A percentile compares a stretch with the other conserved stretches of the same genome.
phyloP scores from a whole-genome alignment of 2,888 invertebrate species.

The Deilephila porcellus region DNA sequence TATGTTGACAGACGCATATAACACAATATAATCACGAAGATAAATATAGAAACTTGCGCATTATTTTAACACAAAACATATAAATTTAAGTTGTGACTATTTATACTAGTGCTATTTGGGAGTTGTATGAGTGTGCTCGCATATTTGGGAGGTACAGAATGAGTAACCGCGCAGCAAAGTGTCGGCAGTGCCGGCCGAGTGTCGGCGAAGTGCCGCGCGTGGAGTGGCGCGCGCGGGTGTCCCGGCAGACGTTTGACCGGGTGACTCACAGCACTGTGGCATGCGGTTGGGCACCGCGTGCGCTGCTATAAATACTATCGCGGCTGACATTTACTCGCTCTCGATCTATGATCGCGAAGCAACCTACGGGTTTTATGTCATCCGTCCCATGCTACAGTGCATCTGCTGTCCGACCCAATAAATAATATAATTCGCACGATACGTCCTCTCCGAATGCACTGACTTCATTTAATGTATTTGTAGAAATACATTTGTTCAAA shows the following conservation, averaged over 20 bases:
- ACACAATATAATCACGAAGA: neutral
- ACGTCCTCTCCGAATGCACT: slow-evolving; percentile 1
- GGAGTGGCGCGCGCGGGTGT: slow-evolving; percentile 61
- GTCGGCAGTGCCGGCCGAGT: neutral
- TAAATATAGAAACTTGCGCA: neutral
- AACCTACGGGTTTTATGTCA: slow-evolving; percentile 58
- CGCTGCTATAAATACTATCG: slow-evolving; percentile 75
- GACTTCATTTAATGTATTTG: slow-evolving; percentile 13
- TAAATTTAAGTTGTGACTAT: slow-evolving; percentile 35
- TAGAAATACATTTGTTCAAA: neutral
- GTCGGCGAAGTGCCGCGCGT: neutral
- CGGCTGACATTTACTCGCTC: slow-evolving; percentile 81
- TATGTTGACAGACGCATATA: neutral
- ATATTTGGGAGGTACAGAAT: slow-evolving; percentile 50
- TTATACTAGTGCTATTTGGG: slow-evolving; percentile 46
- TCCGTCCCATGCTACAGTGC: slow-evolving; percentile 31
- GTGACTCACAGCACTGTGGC: slow-evolving; percentile 71
- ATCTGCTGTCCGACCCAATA: slow-evolving; percentile 23
- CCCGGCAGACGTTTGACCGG: slow-evolving; percentile 73
- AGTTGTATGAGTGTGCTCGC: slow-evolving; percentile 52
- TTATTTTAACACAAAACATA: neutral
- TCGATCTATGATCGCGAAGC: slow-evolving; percentile 72
- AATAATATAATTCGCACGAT: slow-evolving; percentile 26
- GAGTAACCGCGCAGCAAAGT: slow-evolving; percentile 40
- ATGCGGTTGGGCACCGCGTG: slow-evolving; percentile 58